Conservation (phyloP, 1,140 invertebrate genomes). For the Galendromus occidentalis region DNA sequence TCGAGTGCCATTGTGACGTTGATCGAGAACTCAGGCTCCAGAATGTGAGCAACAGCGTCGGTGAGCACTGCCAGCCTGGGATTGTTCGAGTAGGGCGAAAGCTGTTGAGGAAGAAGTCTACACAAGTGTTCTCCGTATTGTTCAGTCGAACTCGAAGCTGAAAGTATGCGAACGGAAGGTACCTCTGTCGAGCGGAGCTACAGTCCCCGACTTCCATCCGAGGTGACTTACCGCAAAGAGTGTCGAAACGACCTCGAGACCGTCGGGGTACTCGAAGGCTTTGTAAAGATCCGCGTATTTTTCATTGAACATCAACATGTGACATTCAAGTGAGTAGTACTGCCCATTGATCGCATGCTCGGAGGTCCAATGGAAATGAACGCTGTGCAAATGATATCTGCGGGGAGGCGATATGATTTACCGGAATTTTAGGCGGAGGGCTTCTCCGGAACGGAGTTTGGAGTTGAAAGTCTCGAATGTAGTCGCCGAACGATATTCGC, state of each 20-base stretch:
- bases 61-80: background rate
- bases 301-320: background rate
- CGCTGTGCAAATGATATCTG: conserved; percentile 5
- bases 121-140: background rate
- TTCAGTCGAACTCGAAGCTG: background rate
- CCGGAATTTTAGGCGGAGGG: too few relatives aligned
- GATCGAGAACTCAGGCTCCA: background rate
- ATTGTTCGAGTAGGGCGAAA: conserved; percentile 6
- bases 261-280: background rate
- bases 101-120: background rate
- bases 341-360: background rate
- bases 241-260: background rate
- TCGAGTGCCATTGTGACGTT: conserved; percentile 10
- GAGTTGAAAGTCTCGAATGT: too few relatives aligned
- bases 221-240: background rate
- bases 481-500: too few relatives aligned
- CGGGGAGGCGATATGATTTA: background rate
- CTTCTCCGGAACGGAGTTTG: too few relatives aligned
- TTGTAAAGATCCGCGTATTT: background rate
- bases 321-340: conserved; percentile 1
- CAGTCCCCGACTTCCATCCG: too few relatives aligned
- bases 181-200: too few relatives aligned
- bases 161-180: background rate
- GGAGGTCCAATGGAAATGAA: conserved; percentile 6
- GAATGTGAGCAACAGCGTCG: background rate